Evolutionary conservation across 2,797 vertebrate genomes (phyloP), one percentile per base, ranked within the genome.

Genomic region (Orientallactaga sibirica): DNA sequence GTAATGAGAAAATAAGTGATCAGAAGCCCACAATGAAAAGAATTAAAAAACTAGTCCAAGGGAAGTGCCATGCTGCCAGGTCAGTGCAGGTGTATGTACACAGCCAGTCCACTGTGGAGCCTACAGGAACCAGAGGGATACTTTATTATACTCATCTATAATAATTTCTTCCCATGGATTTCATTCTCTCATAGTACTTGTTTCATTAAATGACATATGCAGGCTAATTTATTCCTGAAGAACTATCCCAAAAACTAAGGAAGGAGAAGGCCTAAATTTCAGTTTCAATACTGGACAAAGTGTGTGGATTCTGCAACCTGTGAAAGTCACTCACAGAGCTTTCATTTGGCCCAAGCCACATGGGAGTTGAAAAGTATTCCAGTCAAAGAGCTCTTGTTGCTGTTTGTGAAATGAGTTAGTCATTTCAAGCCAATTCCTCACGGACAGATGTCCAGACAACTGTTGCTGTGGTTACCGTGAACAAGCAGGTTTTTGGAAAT

Each of bases 361-460:
- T 2, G 4, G 14, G 85, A 19, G 12, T 58, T 20, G 20, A 95
- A 91, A 2, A 68, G 0, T 8, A 66, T 43, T 77, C 68, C 81
- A 87, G 86, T 74, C 41, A 83, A 93, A 93, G 83, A 91, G n/a
- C 12, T 14, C 16, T 96, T 71, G 25, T 71, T 82, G 77, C 80
- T 75, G 12, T 91, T 94, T 58, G 7, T 86, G 74, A 79, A 89
- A 76, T 33, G 25, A 16, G 4, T 88, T 95, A 91, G 84, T 93
- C 91, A 87, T 80, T 81, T 92, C 37, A 62, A 87, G 91, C 83
- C 86, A 92, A 61, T 71, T 96, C 86, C 43, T 96, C 86, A 92
- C 27, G 61, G 41, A 61, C 80, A 93, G 33, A 73, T 85, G 41
- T 92, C 68, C 58, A 70, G 43, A 85, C n/a, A 96, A 94, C 33